phyloP scores from a whole-genome alignment of 2,888 invertebrate genomes.

The Andrena flavipes region DNA sequence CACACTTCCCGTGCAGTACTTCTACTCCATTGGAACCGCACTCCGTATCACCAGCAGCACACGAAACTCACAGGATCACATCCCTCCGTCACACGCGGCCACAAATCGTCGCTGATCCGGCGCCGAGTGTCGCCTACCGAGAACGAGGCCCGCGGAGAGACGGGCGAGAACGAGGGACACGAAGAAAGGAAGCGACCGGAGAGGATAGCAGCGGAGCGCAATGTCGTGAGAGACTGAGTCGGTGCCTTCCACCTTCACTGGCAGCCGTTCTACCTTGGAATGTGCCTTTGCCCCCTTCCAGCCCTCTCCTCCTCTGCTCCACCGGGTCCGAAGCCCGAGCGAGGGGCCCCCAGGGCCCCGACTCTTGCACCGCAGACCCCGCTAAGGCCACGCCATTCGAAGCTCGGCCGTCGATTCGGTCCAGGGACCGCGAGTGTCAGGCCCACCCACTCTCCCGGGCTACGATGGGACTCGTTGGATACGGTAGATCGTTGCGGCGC shows the following conservation, averaged over 20 bases:
- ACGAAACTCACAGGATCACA: constrained; percentile 6
- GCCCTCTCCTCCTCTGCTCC: constrained; percentile 57
- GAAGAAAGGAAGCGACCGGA: constrained; percentile 54
- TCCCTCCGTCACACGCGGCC: background rate
- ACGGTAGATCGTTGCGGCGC: constrained; percentile 57
- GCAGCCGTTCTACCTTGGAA: constrained; percentile 81
- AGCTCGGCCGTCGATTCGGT: constrained; percentile 61
- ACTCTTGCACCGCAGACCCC: constrained; percentile 51
- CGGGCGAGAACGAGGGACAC: constrained; percentile 37
- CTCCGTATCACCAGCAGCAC: background rate
- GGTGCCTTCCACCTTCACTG: constrained; percentile 79
- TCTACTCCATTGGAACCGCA: background rate
- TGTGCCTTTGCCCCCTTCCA: constrained; percentile 80
- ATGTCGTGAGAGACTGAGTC: constrained; percentile 72
- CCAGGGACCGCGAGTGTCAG: constrained; percentile 55
- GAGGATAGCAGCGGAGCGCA: constrained; percentile 52
- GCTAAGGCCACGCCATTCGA: constrained; percentile 37
- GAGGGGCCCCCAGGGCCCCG: constrained; percentile 67
- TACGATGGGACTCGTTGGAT: constrained; percentile 55
- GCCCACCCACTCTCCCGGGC: constrained; percentile 64
- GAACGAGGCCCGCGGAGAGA: constrained; percentile 22
- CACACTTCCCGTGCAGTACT: constrained; percentile 1
- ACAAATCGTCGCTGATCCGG: constrained; percentile 33
- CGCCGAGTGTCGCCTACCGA: constrained; percentile 16
- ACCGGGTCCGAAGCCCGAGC: constrained; percentile 39